Conservation (phyloP, 2,888 invertebrate species). For the Athalia circularis region DNA sequence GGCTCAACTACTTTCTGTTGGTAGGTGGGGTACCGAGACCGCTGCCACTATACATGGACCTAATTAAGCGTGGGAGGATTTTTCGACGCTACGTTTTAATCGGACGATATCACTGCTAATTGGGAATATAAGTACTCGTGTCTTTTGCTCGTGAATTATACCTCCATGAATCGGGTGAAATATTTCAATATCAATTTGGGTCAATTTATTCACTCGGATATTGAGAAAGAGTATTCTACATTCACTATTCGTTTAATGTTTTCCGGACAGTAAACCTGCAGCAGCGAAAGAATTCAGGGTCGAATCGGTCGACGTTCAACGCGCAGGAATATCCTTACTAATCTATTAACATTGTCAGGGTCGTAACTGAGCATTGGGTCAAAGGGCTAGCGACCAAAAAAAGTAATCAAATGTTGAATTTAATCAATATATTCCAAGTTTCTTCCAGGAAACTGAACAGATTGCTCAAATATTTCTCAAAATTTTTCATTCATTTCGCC, state of each 20-base stretch:
- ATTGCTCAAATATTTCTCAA: too few relatives aligned
- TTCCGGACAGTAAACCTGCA: neutral
- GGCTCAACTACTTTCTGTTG: neutral
- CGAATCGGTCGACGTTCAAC: slow-evolving; percentile 20
- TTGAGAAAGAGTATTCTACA: neutral
- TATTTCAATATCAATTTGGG: neutral
- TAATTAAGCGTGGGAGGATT: neutral
- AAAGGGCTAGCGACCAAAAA: too few relatives aligned
- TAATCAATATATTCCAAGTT: too few relatives aligned
- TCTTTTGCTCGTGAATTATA: neutral
- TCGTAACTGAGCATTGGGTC: neutral
- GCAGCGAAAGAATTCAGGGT: neutral
- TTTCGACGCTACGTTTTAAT: slow-evolving; percentile 27
- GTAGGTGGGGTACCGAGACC: neutral
- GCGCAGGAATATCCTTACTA: slow-evolving; percentile 1
- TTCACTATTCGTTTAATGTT: slow-evolving; percentile 2
- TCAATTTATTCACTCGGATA: neutral
- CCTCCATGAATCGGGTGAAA: neutral
- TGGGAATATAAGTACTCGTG: slow-evolving; percentile 7
- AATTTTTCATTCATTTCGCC: too few relatives aligned
- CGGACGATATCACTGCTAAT: neutral
- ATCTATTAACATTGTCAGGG: slow-evolving; percentile 22
- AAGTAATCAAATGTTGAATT: too few relatives aligned
- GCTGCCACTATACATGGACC: neutral
- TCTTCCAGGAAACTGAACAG: too few relatives aligned